Evolutionary conservation across 2,888 invertebrate species (phyloP), one percentile per base, ranked within the genome.

Genomic region (Stictocephala bisonia): DNA sequence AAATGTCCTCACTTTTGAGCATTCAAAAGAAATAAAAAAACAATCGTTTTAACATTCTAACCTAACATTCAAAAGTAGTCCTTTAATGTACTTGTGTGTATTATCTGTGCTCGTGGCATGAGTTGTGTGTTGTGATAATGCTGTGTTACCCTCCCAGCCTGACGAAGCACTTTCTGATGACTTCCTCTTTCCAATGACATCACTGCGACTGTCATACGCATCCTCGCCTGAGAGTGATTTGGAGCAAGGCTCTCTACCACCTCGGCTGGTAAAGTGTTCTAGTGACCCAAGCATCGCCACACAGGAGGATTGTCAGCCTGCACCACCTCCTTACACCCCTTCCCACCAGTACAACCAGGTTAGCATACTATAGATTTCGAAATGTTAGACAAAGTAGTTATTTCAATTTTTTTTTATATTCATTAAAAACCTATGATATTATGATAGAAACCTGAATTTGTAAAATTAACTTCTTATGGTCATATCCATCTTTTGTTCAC

Each of bases 161-260:
- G 95, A 96, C 84, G 96, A 97, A 86, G 94, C 95, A 84, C 89
- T 97, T 84, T 96, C 96, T 82, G 98, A 99, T 86, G 97, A 99
- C 90, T 97, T 97, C 91, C 91, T 98, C 84, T 98, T 98, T 89
- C 97, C 97, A 83, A 97, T 97, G 97, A 95, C 95, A 80, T 94
- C 94, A 83, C 91, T 95, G 84, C 92, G 96, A 83, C 88, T 97
- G 80, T 97, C 97, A 83, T 97, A 96, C 86, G 96, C 96, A 79
- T 96, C 96, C 83, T 96, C 96, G 84, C 96, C 96, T 78, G 97
- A 97, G 87, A 96, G 95, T 84, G 97, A 97, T 86, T 88, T 95
- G 85, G 97, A 97, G 84, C 90, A 94, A 83, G 74, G 78, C 9
- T 74, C 77, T 24, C 76, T 79, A 31, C 79, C 78, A 11, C 79